Evolutionary conservation across 2,113 vertebrate species (phyloP).

Genomic region (Hypanus sabinus): DNA sequence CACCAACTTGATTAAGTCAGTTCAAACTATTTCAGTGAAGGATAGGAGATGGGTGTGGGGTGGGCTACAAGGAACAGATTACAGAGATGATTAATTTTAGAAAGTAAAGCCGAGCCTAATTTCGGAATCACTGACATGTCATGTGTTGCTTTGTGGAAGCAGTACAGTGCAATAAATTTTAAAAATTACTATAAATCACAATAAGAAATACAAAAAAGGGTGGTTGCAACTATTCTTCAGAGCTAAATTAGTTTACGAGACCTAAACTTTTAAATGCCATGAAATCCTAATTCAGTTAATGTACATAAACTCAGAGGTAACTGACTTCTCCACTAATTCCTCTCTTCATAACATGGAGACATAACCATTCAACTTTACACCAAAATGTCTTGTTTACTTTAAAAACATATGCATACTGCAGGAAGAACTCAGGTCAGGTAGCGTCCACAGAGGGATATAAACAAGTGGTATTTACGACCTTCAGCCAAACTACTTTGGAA

Average conservation of each 20-base stretch:
- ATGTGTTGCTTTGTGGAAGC: too few species aligned
- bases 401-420: too few species aligned
- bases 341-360: background rate
- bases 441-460: too few species aligned
- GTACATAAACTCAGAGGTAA: background rate
- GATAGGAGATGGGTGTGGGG: background rate
- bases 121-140: too few species aligned
- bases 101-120: background rate
- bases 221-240: background rate
- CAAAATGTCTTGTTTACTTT: background rate
- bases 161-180: too few species aligned
- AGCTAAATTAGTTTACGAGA: background rate
- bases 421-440: too few species aligned
- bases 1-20: background rate
- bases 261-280: background rate
- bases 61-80: background rate
- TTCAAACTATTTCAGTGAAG: background rate
- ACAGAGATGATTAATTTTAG: background rate
- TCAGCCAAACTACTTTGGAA: background rate
- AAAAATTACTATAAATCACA: too few species aligned
- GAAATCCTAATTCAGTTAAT: background rate
- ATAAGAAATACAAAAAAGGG: too few species aligned
- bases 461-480: too few species aligned
- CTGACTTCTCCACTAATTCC: background rate
- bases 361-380: background rate